Evolutionary conservation across 1,140 invertebrate genomes (phyloP).

Genomic region (Chironomus striatipennis): DNA sequence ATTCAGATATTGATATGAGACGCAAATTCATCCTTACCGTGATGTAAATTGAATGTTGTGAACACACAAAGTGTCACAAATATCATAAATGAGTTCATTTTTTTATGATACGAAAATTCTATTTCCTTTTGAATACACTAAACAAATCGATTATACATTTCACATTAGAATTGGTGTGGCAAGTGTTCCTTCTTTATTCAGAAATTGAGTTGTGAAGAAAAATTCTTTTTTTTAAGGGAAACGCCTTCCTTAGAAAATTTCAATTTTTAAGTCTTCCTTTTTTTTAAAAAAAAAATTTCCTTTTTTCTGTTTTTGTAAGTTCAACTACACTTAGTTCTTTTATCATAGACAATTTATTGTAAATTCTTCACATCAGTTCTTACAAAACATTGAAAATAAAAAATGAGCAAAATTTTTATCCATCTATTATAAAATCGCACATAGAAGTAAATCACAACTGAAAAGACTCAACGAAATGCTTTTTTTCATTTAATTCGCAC

Average conservation of each 20-base stretch:
- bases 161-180: neutral
- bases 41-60: neutral
- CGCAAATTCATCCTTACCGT: neutral
- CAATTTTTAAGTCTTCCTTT: neutral
- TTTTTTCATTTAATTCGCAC: no score
- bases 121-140: neutral
- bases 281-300: neutral
- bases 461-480: no score
- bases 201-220: neutral
- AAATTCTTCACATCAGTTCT: neutral
- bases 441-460: no score
- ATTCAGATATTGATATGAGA: no score
- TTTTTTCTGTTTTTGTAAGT: neutral
- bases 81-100: neutral
- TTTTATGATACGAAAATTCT: neutral
- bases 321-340: no score
- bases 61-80: neutral
- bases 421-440: neutral
- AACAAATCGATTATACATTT: slow-evolving; percentile 19
- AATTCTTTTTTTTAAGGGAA: neutral
- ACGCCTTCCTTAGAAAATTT: neutral
- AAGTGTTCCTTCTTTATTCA: neutral
- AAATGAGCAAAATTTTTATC: neutral
- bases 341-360: neutral
- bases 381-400: neutral